phyloP scores from a whole-genome alignment of 2,888 invertebrate species.

The Portevinia maculata region DNA sequence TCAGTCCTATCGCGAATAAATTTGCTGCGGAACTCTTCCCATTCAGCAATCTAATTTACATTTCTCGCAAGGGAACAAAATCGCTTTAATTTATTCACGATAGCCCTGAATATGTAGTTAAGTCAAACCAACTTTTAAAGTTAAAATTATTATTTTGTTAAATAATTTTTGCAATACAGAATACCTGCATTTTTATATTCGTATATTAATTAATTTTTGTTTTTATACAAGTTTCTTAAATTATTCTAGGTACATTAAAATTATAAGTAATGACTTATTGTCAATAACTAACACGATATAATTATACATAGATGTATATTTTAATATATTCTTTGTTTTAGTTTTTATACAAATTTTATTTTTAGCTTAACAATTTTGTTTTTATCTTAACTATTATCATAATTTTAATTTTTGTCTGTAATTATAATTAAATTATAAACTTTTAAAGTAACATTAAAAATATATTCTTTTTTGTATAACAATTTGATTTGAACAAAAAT shows the following conservation, averaged over 20 bases:
- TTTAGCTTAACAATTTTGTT: slow-evolving; percentile 57
- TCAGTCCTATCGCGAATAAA: too few relatives aligned
- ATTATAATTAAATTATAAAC: slow-evolving; percentile 33
- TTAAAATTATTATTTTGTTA: slow-evolving; percentile 57
- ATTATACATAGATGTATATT: slow-evolving; percentile 48
- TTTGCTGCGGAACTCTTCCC: too few relatives aligned
- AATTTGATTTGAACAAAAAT: slow-evolving; percentile 24
- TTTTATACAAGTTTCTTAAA: slow-evolving; percentile 63
- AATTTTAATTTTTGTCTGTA: slow-evolving; percentile 29
- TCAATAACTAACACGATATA: slow-evolving; percentile 72
- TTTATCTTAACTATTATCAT: too few relatives aligned
- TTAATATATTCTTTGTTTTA: background rate
- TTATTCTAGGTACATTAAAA: slow-evolving; percentile 71
- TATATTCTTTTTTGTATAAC: slow-evolving; percentile 41
- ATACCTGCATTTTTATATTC: slow-evolving; percentile 59
- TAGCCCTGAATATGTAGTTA: background rate
- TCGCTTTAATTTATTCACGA: too few relatives aligned
- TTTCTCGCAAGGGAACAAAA: too few relatives aligned
- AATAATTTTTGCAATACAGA: slow-evolving; percentile 58
- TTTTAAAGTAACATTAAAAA: slow-evolving; percentile 52
- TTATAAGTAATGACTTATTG: slow-evolving; percentile 72
- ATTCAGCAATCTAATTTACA: too few relatives aligned
- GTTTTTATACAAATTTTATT: slow-evolving; percentile 60
- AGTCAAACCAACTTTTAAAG: slow-evolving; percentile 34
- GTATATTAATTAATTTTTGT: slow-evolving; percentile 49